phyloP scores from a whole-genome alignment of 2,113 vertebrate genomes.

The Platysteira castanea region DNA sequence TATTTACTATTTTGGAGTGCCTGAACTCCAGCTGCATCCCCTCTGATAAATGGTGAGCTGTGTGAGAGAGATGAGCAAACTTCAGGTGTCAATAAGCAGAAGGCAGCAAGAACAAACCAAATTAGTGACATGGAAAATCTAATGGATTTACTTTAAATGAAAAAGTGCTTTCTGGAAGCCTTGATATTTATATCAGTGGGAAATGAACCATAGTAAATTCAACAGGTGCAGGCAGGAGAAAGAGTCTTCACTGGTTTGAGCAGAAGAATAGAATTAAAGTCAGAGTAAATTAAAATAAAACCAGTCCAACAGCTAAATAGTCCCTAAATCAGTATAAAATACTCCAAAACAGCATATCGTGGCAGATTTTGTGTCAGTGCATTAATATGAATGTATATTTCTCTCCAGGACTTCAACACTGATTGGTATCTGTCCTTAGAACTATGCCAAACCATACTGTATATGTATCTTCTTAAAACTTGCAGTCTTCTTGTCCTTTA shows the following conservation, averaged over 20 bases:
- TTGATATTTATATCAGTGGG: neutral
- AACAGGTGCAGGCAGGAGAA: slow-evolving; percentile 8
- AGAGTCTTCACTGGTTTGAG: neutral
- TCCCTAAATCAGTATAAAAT: neutral
- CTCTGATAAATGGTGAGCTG: slow-evolving; percentile 26
- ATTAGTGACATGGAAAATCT: neutral
- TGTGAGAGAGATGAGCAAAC: slow-evolving; percentile 24
- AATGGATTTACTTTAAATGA: slow-evolving; percentile 17
- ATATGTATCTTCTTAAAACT: neutral
- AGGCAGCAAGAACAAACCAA: slow-evolving; percentile 6
- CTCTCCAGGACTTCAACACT: neutral
- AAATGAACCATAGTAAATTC: slow-evolving; percentile 3
- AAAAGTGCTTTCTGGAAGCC: neutral
- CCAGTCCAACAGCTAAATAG: neutral
- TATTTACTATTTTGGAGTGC: slow-evolving; percentile 48
- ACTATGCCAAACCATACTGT: neutral
- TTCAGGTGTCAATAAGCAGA: slow-evolving; percentile 41
- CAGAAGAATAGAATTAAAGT: neutral
- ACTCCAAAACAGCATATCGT: neutral
- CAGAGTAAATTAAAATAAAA: neutral
- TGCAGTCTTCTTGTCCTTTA: neutral
- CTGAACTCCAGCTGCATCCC: slow-evolving; percentile 21
- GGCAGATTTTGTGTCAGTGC: neutral
- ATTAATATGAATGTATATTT: neutral
- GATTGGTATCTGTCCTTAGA: neutral